Conservation (phyloP, 2,797 vertebrate genomes). For the Sebastes melanostomus region DNA sequence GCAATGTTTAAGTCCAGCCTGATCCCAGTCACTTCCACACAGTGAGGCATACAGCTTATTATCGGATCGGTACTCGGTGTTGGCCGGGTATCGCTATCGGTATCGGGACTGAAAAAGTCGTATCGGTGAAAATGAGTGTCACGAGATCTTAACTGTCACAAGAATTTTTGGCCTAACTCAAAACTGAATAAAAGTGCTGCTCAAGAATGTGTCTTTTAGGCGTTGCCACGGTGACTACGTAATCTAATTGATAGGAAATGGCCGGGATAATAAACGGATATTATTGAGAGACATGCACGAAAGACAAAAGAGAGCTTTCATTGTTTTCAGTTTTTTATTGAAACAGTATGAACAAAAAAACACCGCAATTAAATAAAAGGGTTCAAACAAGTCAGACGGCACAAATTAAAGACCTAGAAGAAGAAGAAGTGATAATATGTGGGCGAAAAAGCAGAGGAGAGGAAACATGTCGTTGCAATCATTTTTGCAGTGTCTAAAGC, state of each 20-base stretch:
- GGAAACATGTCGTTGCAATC: slow-evolving; percentile 75
- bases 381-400: slow-evolving; percentile 71
- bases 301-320: slow-evolving; percentile 5
- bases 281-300: background rate
- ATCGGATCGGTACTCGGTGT: too few relatives aligned
- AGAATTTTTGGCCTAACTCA: slow-evolving; percentile 18
- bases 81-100: too few relatives aligned
- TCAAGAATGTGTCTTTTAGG: slow-evolving; percentile 32
- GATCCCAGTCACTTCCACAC: too few relatives aligned
- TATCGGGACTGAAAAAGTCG: too few relatives aligned
- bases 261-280: background rate
- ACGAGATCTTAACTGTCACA: slow-evolving; percentile 38
- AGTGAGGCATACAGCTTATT: too few relatives aligned
- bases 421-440: slow-evolving; percentile 45
- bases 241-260: slow-evolving; percentile 23
- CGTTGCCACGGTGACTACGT: background rate
- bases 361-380: slow-evolving; percentile 84
- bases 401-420: slow-evolving; percentile 70
- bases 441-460: slow-evolving; percentile 64
- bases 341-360: slow-evolving; percentile 83
- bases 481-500: slow-evolving; percentile 84
- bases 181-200: slow-evolving; percentile 2
- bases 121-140: slow-evolving; percentile 32
- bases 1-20: too few relatives aligned
- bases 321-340: slow-evolving; percentile 80